Evolutionary conservation across 1,140 invertebrate species (phyloP).

Genomic region (Heterodera schachtii): DNA sequence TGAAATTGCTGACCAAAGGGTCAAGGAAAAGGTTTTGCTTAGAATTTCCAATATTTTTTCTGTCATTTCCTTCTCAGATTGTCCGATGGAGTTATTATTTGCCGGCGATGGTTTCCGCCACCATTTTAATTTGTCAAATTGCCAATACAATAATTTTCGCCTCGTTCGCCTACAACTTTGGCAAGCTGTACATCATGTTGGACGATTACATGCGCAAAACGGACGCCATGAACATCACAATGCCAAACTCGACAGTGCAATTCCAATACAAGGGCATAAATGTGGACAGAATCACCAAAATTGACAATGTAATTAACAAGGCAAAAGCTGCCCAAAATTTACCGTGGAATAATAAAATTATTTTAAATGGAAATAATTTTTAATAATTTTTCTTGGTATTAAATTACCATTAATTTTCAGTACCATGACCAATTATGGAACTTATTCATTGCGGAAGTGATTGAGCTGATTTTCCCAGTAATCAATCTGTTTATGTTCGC

Average conservation of each 20-base stretch:
- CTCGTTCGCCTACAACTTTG: slow-evolving; percentile 56
- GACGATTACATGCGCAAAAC: slow-evolving; percentile 56
- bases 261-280: slow-evolving; percentile 52
- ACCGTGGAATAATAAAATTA: no score
- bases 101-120: slow-evolving; percentile 53
- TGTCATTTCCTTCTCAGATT: slow-evolving; percentile 47
- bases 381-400: no score
- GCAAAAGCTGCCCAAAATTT: no score
- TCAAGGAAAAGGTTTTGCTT: slow-evolving; percentile 49
- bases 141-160: slow-evolving; percentile 58
- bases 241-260: slow-evolving; percentile 45
- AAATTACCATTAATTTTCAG: slow-evolving; percentile 34
- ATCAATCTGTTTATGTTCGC: slow-evolving; percentile 58
- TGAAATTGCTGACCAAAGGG: slow-evolving; percentile 54
- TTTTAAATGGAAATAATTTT: neutral
- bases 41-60: slow-evolving; percentile 34
- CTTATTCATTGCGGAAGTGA: slow-evolving; percentile 55
- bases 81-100: slow-evolving; percentile 50
- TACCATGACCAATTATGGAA: slow-evolving; percentile 60
- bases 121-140: slow-evolving; percentile 55
- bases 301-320: slow-evolving; percentile 45
- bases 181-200: slow-evolving; percentile 51
- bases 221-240: slow-evolving; percentile 50
- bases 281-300: slow-evolving; percentile 52
- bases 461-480: slow-evolving; percentile 51